A percentile compares a stretch with the other conserved stretches of the same genome.
phyloP scores from a whole-genome alignment of 1,140 invertebrate species.

The Cherax quadricarinatus region DNA sequence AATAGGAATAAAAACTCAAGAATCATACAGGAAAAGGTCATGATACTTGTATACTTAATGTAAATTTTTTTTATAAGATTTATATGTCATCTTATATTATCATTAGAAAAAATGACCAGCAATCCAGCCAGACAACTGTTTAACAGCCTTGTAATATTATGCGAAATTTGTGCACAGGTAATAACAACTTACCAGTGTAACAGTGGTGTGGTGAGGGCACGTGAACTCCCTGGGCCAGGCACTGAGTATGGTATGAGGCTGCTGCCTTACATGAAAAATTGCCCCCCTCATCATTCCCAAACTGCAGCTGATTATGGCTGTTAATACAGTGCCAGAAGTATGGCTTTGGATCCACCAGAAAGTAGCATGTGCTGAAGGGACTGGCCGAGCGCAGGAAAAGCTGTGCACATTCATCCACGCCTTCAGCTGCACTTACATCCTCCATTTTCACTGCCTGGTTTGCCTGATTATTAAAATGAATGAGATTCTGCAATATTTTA shows the following conservation, averaged over 20 bases:
- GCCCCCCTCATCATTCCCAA: neutral
- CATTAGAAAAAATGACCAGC: no score
- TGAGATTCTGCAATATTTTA: no score
- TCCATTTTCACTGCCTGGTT: slow-evolving; percentile 29
- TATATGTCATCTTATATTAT: no score
- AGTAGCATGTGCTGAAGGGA: slow-evolving; percentile 37
- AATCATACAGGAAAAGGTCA: no score
- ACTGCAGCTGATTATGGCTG: neutral
- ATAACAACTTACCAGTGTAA: neutral
- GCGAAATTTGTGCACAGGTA: no score
- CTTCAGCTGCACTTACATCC: neutral
- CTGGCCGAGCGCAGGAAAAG: slow-evolving; percentile 37
- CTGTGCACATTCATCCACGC: slow-evolving; percentile 16
- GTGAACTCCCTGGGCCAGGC: slow-evolving; percentile 11
- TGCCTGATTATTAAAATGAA: slow-evolving; percentile 26
- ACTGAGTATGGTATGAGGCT: slow-evolving; percentile 22
- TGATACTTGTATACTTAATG: no score
- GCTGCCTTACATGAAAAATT: slow-evolving; percentile 13
- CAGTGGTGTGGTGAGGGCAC: slow-evolving; percentile 2
- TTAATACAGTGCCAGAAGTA: slow-evolving; percentile 53
- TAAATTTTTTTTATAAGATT: no score
- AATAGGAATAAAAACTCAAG: no score
- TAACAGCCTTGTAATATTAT: no score
- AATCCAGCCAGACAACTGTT: no score
- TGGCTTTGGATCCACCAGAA: slow-evolving; percentile 17